Conservation (phyloP, 2,797 vertebrate species). For the Mormyrops attenuatus region DNA sequence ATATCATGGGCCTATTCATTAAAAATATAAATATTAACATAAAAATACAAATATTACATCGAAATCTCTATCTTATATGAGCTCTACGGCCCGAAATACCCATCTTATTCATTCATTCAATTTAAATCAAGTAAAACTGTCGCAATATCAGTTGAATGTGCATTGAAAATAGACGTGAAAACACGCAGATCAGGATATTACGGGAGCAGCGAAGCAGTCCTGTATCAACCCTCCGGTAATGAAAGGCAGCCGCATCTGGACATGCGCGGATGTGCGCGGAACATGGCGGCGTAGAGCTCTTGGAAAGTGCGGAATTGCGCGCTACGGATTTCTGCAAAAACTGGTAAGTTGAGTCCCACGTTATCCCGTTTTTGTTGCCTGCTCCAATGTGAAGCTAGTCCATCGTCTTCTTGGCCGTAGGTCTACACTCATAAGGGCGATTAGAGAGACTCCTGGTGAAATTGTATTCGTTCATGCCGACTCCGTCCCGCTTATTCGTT, state of each 20-base stretch:
- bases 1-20: neutral
- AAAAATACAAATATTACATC: neutral
- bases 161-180: neutral
- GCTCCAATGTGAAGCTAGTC: neutral
- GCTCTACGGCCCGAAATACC: neutral
- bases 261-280: conserved; percentile 40
- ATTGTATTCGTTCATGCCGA: conserved; percentile 19
- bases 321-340: conserved; percentile 36
- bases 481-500: conserved; percentile 25
- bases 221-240: neutral
- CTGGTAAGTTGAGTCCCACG: conserved; percentile 34
- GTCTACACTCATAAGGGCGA: neutral
- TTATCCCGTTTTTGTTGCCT: neutral
- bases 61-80: neutral
- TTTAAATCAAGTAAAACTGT: neutral
- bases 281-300: conserved; percentile 44
- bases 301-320: conserved; percentile 44
- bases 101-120: neutral
- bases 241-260: conserved; percentile 23
- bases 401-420: conserved; percentile 7
- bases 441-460: neutral
- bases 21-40: neutral
- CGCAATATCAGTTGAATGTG: neutral
- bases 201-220: neutral
- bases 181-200: neutral